phyloP scores from a whole-genome alignment of 2,797 vertebrate genomes.

The Sorex maritimensis region DNA sequence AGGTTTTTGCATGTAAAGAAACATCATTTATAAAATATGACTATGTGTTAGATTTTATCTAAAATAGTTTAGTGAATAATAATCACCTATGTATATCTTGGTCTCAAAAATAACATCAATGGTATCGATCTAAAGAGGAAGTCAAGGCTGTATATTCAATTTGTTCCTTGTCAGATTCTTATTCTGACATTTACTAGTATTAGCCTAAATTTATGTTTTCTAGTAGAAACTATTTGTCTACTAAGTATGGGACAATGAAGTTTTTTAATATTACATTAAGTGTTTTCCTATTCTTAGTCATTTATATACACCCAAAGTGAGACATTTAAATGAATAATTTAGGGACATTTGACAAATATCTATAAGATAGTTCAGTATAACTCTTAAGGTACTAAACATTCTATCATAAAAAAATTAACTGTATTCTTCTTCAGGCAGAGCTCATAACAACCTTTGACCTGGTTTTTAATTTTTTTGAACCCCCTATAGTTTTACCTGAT shows the following conservation, averaged over 20 bases:
- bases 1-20: not conserved
- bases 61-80: not conserved
- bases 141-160: not conserved
- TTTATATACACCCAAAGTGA: not conserved
- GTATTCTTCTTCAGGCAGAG: too few species aligned
- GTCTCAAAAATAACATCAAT: not conserved
- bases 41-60: slow-evolving; percentile 3
- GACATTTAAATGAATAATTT: not conserved
- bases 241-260: not conserved
- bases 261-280: not conserved
- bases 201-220: slow-evolving; percentile 31
- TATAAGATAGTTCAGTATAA: not conserved
- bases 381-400: not conserved
- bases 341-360: not conserved
- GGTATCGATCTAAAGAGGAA: not conserved
- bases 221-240: not conserved
- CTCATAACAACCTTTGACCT: not conserved
- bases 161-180: not conserved
- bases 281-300: not conserved
- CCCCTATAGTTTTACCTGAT: not conserved
- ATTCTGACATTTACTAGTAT: not conserved
- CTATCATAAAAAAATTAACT: not conserved
- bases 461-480: not conserved
- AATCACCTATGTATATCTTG: not conserved
- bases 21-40: not conserved